Percentiles rank a stretch among this genome's conserved stretches.
phyloP scores from a whole-genome alignment of 2,113 vertebrate species.

The Dolichallabes microphthalmus region DNA sequence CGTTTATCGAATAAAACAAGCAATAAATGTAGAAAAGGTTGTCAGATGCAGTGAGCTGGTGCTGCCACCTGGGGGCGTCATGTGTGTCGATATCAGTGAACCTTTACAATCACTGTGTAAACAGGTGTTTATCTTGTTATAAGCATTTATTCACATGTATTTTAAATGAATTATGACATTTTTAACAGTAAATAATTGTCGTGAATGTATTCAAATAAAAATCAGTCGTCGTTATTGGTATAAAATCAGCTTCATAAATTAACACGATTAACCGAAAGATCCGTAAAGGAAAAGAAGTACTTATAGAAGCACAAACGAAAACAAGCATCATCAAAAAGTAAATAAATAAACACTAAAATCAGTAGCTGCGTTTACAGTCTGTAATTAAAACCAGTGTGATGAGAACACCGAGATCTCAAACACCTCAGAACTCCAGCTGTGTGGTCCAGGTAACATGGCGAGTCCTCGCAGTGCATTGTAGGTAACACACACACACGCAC shows the following conservation, averaged over 20 bases:
- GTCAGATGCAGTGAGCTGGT: not conserved
- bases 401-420: not conserved
- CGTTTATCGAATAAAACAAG: not conserved
- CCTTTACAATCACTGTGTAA: not conserved
- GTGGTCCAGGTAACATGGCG: not conserved
- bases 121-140: not conserved
- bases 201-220: not conserved
- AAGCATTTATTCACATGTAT: not conserved
- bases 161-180: not conserved
- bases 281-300: not conserved
- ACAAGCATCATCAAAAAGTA: not conserved
- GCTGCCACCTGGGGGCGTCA: not conserved
- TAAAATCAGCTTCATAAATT: not conserved
- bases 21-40: not conserved
- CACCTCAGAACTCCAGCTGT: too few species aligned
- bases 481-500: not conserved
- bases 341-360: not conserved
- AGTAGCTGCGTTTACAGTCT: not conserved
- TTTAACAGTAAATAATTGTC: not conserved
- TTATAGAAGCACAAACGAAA: not conserved
- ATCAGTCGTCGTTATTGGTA: not conserved
- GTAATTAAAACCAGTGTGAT: not conserved
- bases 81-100: not conserved
- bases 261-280: not conserved
- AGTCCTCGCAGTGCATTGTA: not conserved